A percentile compares a stretch with the other conserved stretches of the same genome.
phyloP scores from a whole-genome alignment of 2,113 vertebrate species.

The Hippocampus guttulatus region DNA sequence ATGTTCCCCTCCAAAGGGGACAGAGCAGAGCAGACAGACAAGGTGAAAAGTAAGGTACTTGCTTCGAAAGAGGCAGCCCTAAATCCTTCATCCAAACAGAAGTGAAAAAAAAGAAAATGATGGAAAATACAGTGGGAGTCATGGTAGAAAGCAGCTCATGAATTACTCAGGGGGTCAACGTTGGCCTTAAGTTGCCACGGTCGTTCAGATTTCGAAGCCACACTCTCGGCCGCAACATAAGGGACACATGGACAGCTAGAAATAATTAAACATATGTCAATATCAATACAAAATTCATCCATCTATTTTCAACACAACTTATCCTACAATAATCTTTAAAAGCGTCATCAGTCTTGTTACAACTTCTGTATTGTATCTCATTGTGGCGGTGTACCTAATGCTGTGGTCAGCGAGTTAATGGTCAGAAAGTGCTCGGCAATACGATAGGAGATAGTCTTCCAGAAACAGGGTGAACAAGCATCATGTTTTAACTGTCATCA shows the following conservation, averaged over 20 bases:
- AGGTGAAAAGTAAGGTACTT: constrained; percentile 3
- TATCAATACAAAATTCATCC: background rate
- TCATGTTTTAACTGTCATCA: background rate
- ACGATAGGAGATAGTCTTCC: background rate
- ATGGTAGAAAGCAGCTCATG: background rate
- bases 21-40: constrained; percentile 7
- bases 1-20: constrained; percentile 40
- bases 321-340: background rate
- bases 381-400: background rate
- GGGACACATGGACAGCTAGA: background rate
- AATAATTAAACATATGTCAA: background rate
- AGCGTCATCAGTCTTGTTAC: background rate
- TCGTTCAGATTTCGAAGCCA: background rate
- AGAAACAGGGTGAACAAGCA: background rate
- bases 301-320: too few relatives aligned
- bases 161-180: background rate
- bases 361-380: background rate
- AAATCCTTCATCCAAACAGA: constrained; percentile 20
- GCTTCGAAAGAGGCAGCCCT: constrained; percentile 16
- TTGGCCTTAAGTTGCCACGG: background rate
- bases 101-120: background rate
- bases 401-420: background rate
- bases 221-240: background rate
- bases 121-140: background rate
- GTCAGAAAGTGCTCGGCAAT: background rate